Conservation (phyloP, 2,888 invertebrate genomes). For the Mayetiola destructor region DNA sequence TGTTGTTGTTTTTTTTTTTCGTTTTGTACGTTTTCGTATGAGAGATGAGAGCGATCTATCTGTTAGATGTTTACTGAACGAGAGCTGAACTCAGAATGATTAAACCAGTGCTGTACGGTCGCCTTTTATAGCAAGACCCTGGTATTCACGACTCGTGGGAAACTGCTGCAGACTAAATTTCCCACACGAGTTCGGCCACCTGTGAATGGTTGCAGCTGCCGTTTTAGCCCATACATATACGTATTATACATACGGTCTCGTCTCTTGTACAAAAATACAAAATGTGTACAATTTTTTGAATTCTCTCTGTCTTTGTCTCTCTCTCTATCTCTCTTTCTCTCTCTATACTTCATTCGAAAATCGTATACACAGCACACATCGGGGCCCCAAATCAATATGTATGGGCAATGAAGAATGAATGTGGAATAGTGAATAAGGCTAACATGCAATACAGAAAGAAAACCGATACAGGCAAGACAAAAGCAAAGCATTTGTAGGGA, state of each 20-base stretch:
- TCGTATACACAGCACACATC: too few relatives aligned
- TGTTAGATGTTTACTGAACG: constrained; percentile 22
- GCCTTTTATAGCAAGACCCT: constrained; percentile 28
- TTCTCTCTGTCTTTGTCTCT: background rate
- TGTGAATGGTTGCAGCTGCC: constrained; percentile 18
- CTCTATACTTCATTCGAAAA: too few relatives aligned
- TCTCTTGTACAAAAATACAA: background rate
- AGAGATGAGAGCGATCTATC: too few relatives aligned
- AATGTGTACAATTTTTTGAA: background rate
- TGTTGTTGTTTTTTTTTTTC: too few relatives aligned
- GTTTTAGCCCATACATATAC: constrained; percentile 15
- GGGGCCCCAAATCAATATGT: too few relatives aligned
- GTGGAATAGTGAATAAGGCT: too few relatives aligned
- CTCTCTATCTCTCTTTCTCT: background rate
- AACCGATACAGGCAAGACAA: too few relatives aligned
- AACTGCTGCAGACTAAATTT: constrained; percentile 35
- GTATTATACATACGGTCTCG: background rate
- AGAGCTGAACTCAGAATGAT: constrained; percentile 31
- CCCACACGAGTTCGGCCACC: constrained; percentile 28
- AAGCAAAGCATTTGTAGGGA: too few relatives aligned
- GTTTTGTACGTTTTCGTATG: too few relatives aligned
- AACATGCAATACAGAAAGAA: too few relatives aligned
- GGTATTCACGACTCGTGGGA: constrained; percentile 33
- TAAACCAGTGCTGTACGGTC: constrained; percentile 23
- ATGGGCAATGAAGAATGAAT: too few relatives aligned